A percentile compares a stretch with the other conserved stretches of the same genome.
phyloP scores from a whole-genome alignment of 2,113 vertebrate species.

The Oryzias curvinotus region DNA sequence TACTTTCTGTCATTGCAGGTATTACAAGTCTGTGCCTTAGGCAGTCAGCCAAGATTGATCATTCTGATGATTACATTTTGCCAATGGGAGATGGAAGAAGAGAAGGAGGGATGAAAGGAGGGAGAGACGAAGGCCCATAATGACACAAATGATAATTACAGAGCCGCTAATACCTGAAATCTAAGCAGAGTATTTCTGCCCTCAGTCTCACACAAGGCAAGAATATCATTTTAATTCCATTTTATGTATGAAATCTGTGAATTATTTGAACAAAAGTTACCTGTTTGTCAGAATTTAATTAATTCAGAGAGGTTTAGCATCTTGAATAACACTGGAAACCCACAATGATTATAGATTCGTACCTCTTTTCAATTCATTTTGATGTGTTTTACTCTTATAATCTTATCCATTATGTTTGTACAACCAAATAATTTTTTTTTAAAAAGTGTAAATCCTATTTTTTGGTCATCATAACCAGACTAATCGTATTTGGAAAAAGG shows the following conservation, averaged over 20 bases:
- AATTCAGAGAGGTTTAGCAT: too few species aligned
- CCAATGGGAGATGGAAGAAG: conserved; percentile 46
- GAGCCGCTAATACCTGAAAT: conserved; percentile 54
- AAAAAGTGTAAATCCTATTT: too few species aligned
- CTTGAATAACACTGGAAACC: too few species aligned
- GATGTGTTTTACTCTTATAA: too few species aligned
- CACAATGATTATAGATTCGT: too few species aligned
- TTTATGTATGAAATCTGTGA: not conserved
- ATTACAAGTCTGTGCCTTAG: conserved; percentile 39
- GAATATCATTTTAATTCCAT: conserved; percentile 11
- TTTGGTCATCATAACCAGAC: too few species aligned
- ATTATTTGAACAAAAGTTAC: not conserved
- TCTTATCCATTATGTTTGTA: too few species aligned
- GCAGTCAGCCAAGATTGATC: conserved; percentile 60
- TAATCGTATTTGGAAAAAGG: too few species aligned
- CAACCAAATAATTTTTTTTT: too few species aligned
- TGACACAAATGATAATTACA: conserved; percentile 65
- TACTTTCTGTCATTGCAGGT: conserved; percentile 58
- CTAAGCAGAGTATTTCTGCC: conserved; percentile 19
- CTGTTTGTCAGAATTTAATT: not conserved
- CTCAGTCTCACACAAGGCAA: conserved; percentile 11
- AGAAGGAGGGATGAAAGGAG: conserved; percentile 16
- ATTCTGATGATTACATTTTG: conserved; percentile 57
- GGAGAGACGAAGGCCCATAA: conserved; percentile 35
- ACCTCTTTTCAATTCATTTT: too few species aligned